Percentiles rank a stretch among this genome's conserved stretches.
Evolutionary conservation across 2,888 invertebrate genomes (phyloP).

Genomic region (Cephus nigrinus): DNA sequence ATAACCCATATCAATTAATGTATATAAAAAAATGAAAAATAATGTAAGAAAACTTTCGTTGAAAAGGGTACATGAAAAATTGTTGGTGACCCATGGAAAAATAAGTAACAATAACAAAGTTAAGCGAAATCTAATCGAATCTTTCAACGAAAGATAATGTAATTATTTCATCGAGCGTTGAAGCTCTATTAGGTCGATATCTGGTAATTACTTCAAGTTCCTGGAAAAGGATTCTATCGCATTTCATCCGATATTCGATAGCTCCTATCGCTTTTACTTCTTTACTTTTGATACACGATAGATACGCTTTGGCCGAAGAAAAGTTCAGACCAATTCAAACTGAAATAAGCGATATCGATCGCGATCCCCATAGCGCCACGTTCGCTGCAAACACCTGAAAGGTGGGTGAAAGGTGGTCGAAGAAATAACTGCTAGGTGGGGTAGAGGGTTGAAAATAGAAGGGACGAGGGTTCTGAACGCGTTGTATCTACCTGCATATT

Average conservation of each 20-base stretch:
- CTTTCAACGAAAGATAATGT: background rate
- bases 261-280: background rate
- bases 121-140: background rate
- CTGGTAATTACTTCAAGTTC: background rate
- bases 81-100: background rate
- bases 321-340: background rate
- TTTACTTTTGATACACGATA: background rate
- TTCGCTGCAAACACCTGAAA: background rate
- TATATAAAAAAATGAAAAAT: background rate
- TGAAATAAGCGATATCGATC: background rate
- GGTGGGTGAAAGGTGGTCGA: background rate
- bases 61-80: no score
- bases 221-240: background rate
- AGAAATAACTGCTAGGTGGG: background rate
- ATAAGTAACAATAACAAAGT: background rate
- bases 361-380: background rate
- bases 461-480: background rate
- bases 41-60: background rate
- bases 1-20: background rate
- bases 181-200: conserved; percentile 3
- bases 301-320: background rate
- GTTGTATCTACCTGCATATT: background rate
- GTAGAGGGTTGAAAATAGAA: background rate
- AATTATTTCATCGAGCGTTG: background rate
- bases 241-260: background rate